Evolutionary conservation across 2,888 invertebrate species (phyloP).

Genomic region (Orchesella flavescens): DNA sequence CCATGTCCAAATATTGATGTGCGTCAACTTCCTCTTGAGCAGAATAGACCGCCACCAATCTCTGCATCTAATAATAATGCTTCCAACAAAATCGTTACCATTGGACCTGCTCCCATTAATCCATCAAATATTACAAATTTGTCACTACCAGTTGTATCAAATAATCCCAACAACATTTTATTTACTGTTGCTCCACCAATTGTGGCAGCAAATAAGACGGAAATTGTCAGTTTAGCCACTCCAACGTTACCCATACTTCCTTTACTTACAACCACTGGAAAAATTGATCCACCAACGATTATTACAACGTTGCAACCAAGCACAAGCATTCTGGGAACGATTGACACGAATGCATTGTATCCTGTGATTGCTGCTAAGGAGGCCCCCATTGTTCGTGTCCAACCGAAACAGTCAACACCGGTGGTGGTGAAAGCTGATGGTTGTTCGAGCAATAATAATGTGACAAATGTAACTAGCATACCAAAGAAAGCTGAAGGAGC

Average conservation of each 20-base stretch:
- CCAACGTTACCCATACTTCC: slow-evolving; percentile 59
- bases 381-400: not conserved
- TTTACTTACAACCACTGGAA: slow-evolving; percentile 44
- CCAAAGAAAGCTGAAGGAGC: slow-evolving; percentile 10
- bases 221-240: slow-evolving; percentile 48
- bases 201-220: slow-evolving; percentile 41
- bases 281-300: slow-evolving; percentile 52
- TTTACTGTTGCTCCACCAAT: slow-evolving; percentile 56
- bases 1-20: slow-evolving; percentile 80
- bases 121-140: slow-evolving; percentile 23
- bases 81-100: not conserved
- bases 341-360: slow-evolving; percentile 42
- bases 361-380: not conserved
- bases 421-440: slow-evolving; percentile 10
- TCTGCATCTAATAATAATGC: not conserved
- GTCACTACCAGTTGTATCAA: slow-evolving; percentile 47
- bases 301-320: slow-evolving; percentile 48
- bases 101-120: not conserved
- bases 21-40: slow-evolving; percentile 77
- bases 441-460: not conserved
- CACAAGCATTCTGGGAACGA: slow-evolving; percentile 46
- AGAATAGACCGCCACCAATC: slow-evolving; percentile 73
- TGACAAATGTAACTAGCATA: not conserved
- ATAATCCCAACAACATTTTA: slow-evolving; percentile 54
- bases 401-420: not conserved